Conservation (phyloP, 2,888 invertebrate species). For the Ethmia dodecea region DNA sequence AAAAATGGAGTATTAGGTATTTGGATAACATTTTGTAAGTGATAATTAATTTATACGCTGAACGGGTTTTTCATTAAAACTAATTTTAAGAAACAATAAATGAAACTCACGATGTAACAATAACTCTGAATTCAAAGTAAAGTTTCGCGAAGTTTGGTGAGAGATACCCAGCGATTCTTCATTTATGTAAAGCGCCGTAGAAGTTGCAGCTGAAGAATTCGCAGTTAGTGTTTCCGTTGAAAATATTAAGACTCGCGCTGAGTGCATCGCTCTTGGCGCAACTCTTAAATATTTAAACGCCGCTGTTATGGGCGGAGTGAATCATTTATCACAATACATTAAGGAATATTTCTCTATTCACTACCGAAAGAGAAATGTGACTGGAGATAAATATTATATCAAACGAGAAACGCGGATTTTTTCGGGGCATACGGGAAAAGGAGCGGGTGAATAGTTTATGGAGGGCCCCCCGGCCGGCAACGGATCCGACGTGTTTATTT, state of each 20-base stretch:
- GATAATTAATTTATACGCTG: too few species aligned
- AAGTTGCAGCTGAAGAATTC: background rate
- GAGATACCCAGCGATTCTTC: background rate
- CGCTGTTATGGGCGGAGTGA: background rate
- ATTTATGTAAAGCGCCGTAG: background rate
- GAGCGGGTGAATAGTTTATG: background rate
- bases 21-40: too few species aligned
- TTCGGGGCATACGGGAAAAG: too few species aligned
- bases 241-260: background rate
- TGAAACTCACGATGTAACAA: too few species aligned
- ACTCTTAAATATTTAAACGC: conserved; percentile 1
- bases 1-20: too few species aligned
- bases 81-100: too few species aligned
- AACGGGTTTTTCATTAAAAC: too few species aligned
- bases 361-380: too few species aligned
- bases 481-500: background rate
- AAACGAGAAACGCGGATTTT: too few species aligned
- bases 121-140: too few species aligned
- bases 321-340: conserved; percentile 1
- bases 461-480: background rate
- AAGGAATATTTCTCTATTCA: background rate
- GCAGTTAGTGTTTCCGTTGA: background rate
- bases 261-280: conserved; percentile 2
- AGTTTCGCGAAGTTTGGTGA: too few species aligned
- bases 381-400: too few species aligned